Conservation (phyloP, 1,140 invertebrate species). For the Scaptomyza graminum region DNA sequence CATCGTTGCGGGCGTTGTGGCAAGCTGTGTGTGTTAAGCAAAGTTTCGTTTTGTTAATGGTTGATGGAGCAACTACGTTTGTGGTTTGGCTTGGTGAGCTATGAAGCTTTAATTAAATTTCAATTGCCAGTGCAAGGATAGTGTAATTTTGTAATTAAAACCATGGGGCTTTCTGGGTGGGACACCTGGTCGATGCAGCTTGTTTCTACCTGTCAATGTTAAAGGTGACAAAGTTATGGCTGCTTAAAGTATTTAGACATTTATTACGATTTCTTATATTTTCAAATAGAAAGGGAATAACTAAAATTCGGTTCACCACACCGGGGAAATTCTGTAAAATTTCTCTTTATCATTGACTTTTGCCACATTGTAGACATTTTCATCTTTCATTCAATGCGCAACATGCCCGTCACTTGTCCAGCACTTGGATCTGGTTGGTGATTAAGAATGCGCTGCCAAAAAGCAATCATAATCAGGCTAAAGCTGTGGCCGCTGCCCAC, state of each 20-base stretch:
- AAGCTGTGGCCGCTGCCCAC: constrained; percentile 14
- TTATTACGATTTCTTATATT: too few relatives aligned
- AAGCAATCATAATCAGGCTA: constrained; percentile 65
- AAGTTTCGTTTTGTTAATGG: constrained; percentile 27
- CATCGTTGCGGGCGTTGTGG: constrained; percentile 30
- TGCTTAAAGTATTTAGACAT: too few relatives aligned
- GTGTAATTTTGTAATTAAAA: background rate
- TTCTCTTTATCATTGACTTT: background rate
- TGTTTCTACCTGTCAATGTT: too few relatives aligned
- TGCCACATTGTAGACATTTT: constrained; percentile 12
- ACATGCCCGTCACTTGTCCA: constrained; percentile 5
- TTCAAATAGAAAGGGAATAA: too few relatives aligned
- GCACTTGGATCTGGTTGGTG: constrained; percentile 22
- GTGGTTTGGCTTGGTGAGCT: constrained; percentile 18
- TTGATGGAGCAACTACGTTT: constrained; percentile 24
- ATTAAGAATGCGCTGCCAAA: constrained; percentile 61
- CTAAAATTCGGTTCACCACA: too few relatives aligned
- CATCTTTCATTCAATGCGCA: constrained; percentile 4
- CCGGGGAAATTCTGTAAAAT: too few relatives aligned
- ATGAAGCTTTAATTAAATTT: constrained; percentile 42
- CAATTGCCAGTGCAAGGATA: constrained; percentile 15
- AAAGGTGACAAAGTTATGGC: too few relatives aligned
- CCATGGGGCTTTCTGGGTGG: too few relatives aligned
- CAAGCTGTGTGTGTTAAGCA: background rate
- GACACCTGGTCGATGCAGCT: too few relatives aligned